A percentile compares a stretch with the other conserved stretches of the same genome.
Conservation (phyloP, 2,888 invertebrate genomes). For the Coremacera marginata region DNA sequence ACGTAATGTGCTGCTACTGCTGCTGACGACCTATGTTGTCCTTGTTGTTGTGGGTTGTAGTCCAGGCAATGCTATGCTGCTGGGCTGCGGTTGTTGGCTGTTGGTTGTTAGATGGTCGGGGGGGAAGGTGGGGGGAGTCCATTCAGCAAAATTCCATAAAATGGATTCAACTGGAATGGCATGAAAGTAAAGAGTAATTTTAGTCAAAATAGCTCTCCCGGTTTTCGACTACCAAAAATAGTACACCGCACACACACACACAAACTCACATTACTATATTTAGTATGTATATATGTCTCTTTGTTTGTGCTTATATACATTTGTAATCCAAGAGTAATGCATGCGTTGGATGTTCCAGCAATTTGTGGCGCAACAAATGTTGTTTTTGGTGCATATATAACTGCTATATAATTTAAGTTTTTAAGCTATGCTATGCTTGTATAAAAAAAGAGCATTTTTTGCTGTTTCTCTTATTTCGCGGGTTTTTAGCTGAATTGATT, state of each 20-base stretch:
- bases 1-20: background rate
- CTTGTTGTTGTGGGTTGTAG: background rate
- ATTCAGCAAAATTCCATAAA: constrained; percentile 24
- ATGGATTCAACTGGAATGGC: constrained; percentile 5
- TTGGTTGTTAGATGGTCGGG: background rate
- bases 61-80: background rate
- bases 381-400: constrained; percentile 18
- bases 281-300: background rate
- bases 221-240: background rate
- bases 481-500: constrained; percentile 65
- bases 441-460: constrained; percentile 14
- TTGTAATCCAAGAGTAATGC: background rate
- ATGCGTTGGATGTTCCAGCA: constrained; percentile 20
- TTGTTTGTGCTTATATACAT: background rate
- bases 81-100: background rate
- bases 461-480: constrained; percentile 38
- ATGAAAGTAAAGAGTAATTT: constrained; percentile 11
- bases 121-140: background rate
- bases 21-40: constrained; percentile 27
- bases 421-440: constrained; percentile 5
- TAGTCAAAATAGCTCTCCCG: constrained; percentile 23
- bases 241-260: background rate
- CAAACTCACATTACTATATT: background rate
- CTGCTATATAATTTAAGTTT: constrained; percentile 10
- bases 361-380: constrained; percentile 31